phyloP scores from a whole-genome alignment of 2,113 vertebrate species.

The Crotalus viridis region DNA sequence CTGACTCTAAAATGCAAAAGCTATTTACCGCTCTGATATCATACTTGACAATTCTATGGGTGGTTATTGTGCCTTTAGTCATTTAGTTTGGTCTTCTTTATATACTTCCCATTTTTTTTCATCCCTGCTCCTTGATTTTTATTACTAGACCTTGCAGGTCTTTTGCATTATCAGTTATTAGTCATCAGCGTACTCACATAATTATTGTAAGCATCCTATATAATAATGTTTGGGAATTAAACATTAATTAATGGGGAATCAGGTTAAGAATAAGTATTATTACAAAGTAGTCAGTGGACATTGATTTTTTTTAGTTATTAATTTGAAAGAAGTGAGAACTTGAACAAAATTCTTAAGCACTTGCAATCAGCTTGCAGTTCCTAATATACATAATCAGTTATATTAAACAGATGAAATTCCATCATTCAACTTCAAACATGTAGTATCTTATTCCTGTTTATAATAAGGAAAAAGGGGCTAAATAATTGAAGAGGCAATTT shows the following conservation, averaged over 20 bases:
- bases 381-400: not conserved
- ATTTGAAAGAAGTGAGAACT: not conserved
- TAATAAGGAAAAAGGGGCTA: not conserved
- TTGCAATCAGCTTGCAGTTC: not conserved
- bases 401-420: not conserved
- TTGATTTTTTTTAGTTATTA: not conserved
- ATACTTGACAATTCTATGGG: not conserved
- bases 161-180: not conserved
- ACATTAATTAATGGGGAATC: not conserved
- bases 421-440: not conserved
- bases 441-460: not conserved
- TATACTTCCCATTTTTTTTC: not conserved
- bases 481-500: not conserved
- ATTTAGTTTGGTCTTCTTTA: not conserved
- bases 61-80: not conserved
- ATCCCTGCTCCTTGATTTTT: not conserved
- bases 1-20: not conserved
- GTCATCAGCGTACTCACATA: not conserved
- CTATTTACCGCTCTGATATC: not conserved
- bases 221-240: not conserved
- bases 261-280: not conserved
- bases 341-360: not conserved
- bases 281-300: not conserved
- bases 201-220: not conserved
- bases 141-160: not conserved